Evolutionary conservation across 2,797 vertebrate species (phyloP).

Genomic region (Myripristis murdjan): DNA sequence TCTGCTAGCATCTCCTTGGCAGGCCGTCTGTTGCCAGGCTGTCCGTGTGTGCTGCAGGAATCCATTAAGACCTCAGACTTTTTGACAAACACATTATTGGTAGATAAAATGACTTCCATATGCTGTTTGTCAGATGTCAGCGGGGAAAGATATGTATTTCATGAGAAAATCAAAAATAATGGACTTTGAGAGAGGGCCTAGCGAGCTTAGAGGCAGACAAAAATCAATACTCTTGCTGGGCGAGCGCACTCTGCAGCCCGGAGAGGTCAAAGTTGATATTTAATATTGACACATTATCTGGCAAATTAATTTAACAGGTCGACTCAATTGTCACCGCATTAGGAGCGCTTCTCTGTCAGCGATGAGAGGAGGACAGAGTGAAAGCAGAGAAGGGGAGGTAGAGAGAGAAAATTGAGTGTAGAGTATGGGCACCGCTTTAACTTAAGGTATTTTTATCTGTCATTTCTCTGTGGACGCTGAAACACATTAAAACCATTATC

Average conservation of each 20-base stretch:
- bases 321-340: constrained; percentile 83
- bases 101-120: constrained; percentile 92
- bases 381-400: constrained; percentile 44
- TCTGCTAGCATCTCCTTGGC: constrained; percentile 82
- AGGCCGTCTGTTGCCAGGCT: constrained; percentile 75
- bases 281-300: constrained; percentile 91
- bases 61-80: constrained; percentile 88
- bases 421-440: constrained; percentile 12
- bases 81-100: constrained; percentile 92
- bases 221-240: constrained; percentile 88
- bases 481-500: constrained; percentile 30
- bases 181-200: constrained; percentile 86
- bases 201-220: constrained; percentile 80
- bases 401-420: constrained; percentile 34
- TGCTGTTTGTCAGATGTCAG: constrained; percentile 94
- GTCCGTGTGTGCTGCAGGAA: constrained; percentile 80
- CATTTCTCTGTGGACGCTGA: constrained; percentile 13
- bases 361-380: constrained; percentile 56
- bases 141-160: constrained; percentile 89
- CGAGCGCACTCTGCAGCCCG: constrained; percentile 65
- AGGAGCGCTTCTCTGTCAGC: constrained; percentile 59
- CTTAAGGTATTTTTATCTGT: constrained; percentile 22
- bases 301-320: constrained; percentile 87
- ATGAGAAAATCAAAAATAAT: constrained; percentile 93
- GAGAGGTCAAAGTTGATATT: constrained; percentile 86